These are phyloP conservation scores for Xerus rutilus DNA, from an alignment of 2,797 vertebrate species.

Conservation along the genomic window DNA sequence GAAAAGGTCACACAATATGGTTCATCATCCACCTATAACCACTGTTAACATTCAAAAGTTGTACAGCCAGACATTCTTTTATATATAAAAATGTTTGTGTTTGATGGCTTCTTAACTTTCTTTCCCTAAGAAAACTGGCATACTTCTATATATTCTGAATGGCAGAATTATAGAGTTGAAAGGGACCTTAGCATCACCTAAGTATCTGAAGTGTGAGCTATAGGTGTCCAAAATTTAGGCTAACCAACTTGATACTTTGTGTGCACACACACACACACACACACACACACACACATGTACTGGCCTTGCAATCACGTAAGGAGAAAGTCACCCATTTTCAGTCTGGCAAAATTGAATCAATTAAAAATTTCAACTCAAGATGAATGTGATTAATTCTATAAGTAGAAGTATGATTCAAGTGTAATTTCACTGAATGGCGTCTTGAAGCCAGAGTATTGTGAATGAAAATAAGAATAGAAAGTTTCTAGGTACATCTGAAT, in stretches of 20 bases:
- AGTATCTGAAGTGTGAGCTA: not conserved
- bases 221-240: not conserved
- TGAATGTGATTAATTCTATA: constrained; percentile 45
- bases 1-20: not conserved
- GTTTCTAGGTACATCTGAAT: constrained; percentile 16
- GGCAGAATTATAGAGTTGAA: not conserved
- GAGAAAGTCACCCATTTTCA: not conserved
- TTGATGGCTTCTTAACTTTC: not conserved
- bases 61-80: not conserved
- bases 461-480: not conserved
- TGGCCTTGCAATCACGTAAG: not conserved
- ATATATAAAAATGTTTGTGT: not conserved
- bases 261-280: too few species aligned
- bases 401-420: constrained; percentile 21
- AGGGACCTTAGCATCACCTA: not conserved
- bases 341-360: not conserved
- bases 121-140: not conserved
- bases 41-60: not conserved
- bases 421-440: constrained; percentile 50
- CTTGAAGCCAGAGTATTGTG: not conserved
- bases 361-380: constrained; percentile 56
- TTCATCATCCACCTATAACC: not conserved
- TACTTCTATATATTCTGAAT: not conserved
- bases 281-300: not conserved
- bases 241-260: not conserved